phyloP scores from a whole-genome alignment of 2,113 vertebrate species.

The Macroglossus sobrinus region DNA sequence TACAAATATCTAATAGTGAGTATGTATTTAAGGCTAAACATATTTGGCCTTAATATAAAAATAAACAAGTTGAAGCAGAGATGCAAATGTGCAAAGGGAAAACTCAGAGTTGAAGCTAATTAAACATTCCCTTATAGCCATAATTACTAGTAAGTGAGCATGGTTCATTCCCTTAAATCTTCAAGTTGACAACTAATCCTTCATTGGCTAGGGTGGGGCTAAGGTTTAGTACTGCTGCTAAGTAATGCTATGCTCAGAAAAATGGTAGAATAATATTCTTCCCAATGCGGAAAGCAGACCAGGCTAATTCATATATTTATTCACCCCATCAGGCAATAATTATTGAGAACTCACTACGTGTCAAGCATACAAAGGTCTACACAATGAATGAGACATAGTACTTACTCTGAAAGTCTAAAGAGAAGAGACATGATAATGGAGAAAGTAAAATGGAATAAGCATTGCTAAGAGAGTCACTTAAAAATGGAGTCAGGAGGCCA shows the following conservation, averaged over 20 bases:
- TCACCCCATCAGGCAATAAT: not conserved
- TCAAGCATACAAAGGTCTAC: not conserved
- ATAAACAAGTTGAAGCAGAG: not conserved
- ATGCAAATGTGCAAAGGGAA: not conserved
- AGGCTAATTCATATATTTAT: not conserved
- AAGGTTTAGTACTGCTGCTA: not conserved
- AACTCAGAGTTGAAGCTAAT: not conserved
- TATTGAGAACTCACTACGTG: not conserved
- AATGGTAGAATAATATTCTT: not conserved
- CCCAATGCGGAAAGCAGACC: not conserved
- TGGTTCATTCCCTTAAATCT: not conserved
- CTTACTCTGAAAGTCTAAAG: not conserved
- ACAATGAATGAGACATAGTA: not conserved
- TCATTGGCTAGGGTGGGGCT: not conserved
- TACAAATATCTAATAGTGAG: not conserved
- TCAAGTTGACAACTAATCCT: not conserved
- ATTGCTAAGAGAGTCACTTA: not conserved
- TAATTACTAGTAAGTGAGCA: not conserved
- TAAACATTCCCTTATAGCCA: not conserved
- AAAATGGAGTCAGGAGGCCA: not conserved
- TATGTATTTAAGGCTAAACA: not conserved
- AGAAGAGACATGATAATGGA: not conserved
- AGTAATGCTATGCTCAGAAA: not conserved
- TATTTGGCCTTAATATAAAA: not conserved
- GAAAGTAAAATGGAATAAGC: not conserved